Conservation (phyloP, 2,113 vertebrate species). For the Lepisosteus osseus region DNA sequence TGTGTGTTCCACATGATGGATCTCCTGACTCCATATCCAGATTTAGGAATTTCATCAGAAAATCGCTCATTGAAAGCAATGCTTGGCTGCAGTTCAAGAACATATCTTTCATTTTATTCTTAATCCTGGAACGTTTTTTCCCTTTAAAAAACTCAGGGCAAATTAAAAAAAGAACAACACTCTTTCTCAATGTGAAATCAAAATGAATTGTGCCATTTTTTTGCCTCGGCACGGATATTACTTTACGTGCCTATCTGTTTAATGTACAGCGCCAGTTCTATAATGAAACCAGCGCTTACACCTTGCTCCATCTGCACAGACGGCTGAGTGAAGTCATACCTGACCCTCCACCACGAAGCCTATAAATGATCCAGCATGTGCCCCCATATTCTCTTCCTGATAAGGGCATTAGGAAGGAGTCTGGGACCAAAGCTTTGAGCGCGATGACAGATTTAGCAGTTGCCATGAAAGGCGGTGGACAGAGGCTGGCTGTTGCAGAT, state of each 20-base stretch:
- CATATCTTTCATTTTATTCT: too few relatives aligned
- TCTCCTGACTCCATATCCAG: too few relatives aligned
- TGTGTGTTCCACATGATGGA: too few relatives aligned
- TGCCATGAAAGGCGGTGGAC: constrained; percentile 89
- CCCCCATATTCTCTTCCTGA: constrained; percentile 69
- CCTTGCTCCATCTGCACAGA: constrained; percentile 62
- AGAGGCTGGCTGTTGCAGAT: constrained; percentile 86
- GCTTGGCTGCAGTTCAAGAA: too few relatives aligned
- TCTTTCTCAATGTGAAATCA: neutral
- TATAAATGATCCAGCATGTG: constrained; percentile 75
- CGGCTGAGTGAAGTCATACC: constrained; percentile 72
- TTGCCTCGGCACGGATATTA: constrained; percentile 61
- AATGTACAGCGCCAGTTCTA: constrained; percentile 53
- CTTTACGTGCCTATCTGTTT: constrained; percentile 67
- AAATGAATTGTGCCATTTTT: neutral
- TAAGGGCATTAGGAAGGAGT: constrained; percentile 71
- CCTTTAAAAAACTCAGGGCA: too few relatives aligned
- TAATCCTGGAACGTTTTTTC: too few relatives aligned
- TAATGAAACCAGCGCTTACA: constrained; percentile 53
- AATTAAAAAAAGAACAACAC: neutral
- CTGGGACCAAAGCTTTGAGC: constrained; percentile 75
- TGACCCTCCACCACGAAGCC: constrained; percentile 72
- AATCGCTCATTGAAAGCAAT: neutral
- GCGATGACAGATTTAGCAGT: constrained; percentile 99
- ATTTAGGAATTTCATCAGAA: too few relatives aligned